A percentile compares a stretch with the other conserved stretches of the same genome.
Evolutionary conservation across 2,797 vertebrate species (phyloP).

Genomic region (Typhlichthys eigenmanni): DNA sequence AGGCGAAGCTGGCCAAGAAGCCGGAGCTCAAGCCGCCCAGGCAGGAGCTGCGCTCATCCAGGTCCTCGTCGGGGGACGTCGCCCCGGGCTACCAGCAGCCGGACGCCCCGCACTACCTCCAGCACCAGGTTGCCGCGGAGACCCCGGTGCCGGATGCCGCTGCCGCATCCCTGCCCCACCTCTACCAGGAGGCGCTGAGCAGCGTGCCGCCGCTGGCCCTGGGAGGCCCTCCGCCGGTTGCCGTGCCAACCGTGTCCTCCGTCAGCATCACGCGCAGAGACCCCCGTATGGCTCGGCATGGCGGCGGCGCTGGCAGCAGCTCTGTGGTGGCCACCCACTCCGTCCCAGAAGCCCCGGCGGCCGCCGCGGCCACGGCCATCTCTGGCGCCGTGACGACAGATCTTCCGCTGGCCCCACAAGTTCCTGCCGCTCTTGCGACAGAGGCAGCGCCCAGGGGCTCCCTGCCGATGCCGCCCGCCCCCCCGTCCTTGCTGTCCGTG

Average conservation of each 20-base stretch:
- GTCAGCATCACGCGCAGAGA: conserved; percentile 91
- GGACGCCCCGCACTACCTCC: conserved; percentile 34
- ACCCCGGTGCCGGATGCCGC: conserved; percentile 50
- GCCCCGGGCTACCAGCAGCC: conserved; percentile 16
- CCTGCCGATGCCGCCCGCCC: conserved; percentile 70
- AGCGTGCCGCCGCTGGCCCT: conserved; percentile 48
- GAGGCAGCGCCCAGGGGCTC: conserved; percentile 51
- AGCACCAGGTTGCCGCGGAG: conserved; percentile 37
- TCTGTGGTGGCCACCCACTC: conserved; percentile 28
- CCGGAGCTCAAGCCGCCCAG: conserved; percentile 75
- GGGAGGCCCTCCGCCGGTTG: conserved; percentile 34
- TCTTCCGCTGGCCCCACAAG: too few relatives aligned
- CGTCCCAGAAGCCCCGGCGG: conserved; percentile 53
- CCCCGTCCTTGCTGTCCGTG: conserved; percentile 37
- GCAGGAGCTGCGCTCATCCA: conserved; percentile 71
- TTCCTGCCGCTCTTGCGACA: conserved; percentile 46
- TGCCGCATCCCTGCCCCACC: conserved; percentile 45
- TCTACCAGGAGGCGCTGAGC: conserved; percentile 63
- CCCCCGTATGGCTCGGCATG: conserved; percentile 85
- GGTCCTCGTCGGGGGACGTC: conserved; percentile 43
- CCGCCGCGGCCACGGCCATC: background rate
- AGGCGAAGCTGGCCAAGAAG: conserved; percentile 83
- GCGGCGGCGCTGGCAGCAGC: conserved; percentile 27
- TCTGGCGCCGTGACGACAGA: too few relatives aligned
- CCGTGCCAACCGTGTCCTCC: conserved; percentile 72